These are phyloP conservation scores for Meriones unguiculatus DNA, from an alignment of 2,113 vertebrate species.

Conservation along the genomic window DNA sequence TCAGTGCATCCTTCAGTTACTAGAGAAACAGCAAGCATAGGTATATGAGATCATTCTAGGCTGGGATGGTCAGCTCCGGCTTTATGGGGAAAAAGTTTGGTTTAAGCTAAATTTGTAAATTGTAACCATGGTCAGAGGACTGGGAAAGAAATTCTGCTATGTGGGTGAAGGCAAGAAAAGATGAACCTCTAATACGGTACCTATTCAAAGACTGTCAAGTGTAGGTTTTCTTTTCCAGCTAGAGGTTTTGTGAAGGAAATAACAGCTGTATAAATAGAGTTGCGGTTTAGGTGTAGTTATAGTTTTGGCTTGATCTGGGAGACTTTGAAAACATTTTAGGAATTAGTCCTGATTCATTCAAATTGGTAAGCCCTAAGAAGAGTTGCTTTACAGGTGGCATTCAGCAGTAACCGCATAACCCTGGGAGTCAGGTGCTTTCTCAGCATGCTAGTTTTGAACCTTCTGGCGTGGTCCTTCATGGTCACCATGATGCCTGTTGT, in stretches of 20 bases:
- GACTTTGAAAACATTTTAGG: not conserved
- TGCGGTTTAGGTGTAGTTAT: not conserved
- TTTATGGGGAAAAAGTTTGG: conserved; percentile 14
- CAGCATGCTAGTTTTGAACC: not conserved
- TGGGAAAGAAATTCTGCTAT: not conserved
- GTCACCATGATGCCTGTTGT: not conserved
- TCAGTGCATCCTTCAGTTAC: not conserved
- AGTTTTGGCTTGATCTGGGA: not conserved
- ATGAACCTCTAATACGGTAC: not conserved
- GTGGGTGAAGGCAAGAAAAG: not conserved
- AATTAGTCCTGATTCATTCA: not conserved
- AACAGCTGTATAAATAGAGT: not conserved
- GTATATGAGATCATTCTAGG: not conserved
- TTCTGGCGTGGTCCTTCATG: not conserved
- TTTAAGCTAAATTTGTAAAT: conserved; percentile 18
- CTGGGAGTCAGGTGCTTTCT: not conserved
- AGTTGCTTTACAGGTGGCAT: not conserved
- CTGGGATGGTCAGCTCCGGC: not conserved
- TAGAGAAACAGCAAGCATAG: not conserved
- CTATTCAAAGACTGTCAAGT: not conserved
- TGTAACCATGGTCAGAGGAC: not conserved
- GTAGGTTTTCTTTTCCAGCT: not conserved
- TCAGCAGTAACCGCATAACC: not conserved
- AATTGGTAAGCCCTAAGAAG: not conserved
- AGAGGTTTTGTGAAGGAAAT: not conserved